phyloP scores from a whole-genome alignment of 2,797 vertebrate species.

The Sphaeramia orbicularis region DNA sequence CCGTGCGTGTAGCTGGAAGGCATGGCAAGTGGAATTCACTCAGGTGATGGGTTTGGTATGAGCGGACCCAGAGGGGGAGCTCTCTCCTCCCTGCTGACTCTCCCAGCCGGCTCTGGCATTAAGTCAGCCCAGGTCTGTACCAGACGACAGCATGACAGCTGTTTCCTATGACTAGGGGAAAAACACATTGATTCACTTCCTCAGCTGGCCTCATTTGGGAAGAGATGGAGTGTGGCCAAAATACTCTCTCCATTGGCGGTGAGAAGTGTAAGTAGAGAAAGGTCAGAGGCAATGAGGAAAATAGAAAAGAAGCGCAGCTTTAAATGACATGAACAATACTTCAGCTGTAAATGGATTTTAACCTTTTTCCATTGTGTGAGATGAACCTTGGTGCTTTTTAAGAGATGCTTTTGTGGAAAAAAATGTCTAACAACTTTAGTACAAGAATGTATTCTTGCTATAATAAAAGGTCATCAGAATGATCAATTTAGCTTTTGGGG shows the following conservation, averaged over 20 bases:
- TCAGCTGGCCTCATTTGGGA: constrained; percentile 77
- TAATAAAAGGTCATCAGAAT: too few species aligned
- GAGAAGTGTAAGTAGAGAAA: constrained; percentile 68
- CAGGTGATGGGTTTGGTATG: constrained; percentile 74
- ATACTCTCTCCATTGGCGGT: constrained; percentile 40
- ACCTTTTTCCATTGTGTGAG: constrained; percentile 53
- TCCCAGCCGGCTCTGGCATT: constrained; percentile 72
- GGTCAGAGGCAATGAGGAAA: constrained; percentile 59
- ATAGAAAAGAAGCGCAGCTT: constrained; percentile 37
- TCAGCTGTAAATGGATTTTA: constrained; percentile 60
- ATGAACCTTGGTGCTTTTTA: constrained; percentile 41
- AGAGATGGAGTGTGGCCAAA: constrained; percentile 77
- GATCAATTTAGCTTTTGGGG: neutral
- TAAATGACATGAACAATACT: constrained; percentile 59
- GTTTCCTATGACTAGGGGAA: constrained; percentile 78
- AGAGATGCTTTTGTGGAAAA: neutral
- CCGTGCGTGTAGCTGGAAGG: constrained; percentile 64
- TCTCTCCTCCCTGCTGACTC: constrained; percentile 62
- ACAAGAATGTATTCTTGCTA: too few species aligned
- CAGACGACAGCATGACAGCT: constrained; percentile 80
- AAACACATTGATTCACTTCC: constrained; percentile 78
- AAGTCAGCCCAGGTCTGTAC: constrained; percentile 67
- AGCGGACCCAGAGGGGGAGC: constrained; percentile 54
- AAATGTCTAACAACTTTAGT: too few species aligned
- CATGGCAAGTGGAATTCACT: constrained; percentile 69